Base-by-base conservation (phyloP, 1,140 invertebrate genomes). In the Drosophila ogumai region DNA sequence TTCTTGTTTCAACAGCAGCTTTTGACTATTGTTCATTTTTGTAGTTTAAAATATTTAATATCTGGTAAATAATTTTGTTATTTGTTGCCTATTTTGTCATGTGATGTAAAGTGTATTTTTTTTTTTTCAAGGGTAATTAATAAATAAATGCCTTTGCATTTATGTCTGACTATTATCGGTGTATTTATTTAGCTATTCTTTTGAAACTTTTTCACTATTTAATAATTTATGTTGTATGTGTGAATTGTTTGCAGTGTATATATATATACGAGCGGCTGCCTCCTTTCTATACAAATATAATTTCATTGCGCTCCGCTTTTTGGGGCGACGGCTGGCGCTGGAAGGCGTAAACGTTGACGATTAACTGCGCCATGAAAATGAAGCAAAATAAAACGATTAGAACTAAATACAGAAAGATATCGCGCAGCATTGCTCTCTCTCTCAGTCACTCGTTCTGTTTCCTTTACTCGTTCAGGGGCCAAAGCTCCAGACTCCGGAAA, bases 341-440 rank as follows among this genome's bases (percentile, higher is more conserved):
- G 73, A 92, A 92, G 46, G 91, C 91, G 80, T 92, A 92, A 74
- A 92, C 91, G 75, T 92, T 92, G 66, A 92, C 91, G 82, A 92
- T 92, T 91, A 92, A 87, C 90, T 92, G 91, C 63, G 91, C 91
- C 87, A 92, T 87, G 79, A 92, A 92, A 90, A 92, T 92, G 87
- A 92, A 86, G 88, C 91, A 91, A 92, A 92, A 92, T 90, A 92
- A 91, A 92, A 90, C 85, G 79, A 92, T 91, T 84, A 92, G 79
- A 81, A 92, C 85, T 69, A 92, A 79, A 81, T 92, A 92, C 66
- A 92, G 80, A 79, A 92, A 91, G 50, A 92, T 92, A 91, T 92
- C 91, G 76, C 91, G 91, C 91, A 91, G 85, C 91, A 92, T 92
- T 54, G 54, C 55, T 75, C 31, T 5, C 54, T 32, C 36, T 31